Evolutionary conservation across 2,888 invertebrate species (phyloP).

Genomic region (Eurois occulta): DNA sequence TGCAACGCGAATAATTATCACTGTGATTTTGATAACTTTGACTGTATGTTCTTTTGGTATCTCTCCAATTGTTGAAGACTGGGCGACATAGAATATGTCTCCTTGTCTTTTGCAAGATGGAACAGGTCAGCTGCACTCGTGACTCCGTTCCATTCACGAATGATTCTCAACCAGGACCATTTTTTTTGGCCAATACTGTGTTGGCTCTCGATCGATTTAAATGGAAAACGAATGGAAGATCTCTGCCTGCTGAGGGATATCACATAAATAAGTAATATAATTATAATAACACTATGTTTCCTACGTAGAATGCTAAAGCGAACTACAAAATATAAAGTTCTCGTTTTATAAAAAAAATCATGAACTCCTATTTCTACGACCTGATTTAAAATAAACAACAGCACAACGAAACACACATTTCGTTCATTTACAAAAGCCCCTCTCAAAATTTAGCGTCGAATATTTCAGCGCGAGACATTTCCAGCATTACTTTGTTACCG

Average conservation of each 20-base stretch:
- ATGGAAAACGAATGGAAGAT: neutral
- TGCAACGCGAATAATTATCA: neutral
- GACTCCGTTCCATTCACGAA: neutral
- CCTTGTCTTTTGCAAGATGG: neutral
- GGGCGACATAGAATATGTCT: too few species aligned
- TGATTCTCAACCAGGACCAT: neutral
- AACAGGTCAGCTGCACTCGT: neutral
- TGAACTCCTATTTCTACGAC: neutral
- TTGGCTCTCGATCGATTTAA: neutral
- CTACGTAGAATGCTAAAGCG: too few species aligned
- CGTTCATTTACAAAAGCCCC: constrained; percentile 30
- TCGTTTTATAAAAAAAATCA: neutral
- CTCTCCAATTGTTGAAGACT: neutral
- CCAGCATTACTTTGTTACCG: constrained; percentile 37
- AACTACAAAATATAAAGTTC: neutral
- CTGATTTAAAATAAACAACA: constrained; percentile 13
- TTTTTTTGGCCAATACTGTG: neutral
- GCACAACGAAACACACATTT: constrained; percentile 24
- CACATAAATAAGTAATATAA: neutral
- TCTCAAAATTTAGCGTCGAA: constrained; percentile 39
- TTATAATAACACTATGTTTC: neutral
- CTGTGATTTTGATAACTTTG: neutral
- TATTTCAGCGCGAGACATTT: constrained; percentile 50
- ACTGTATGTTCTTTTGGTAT: neutral
- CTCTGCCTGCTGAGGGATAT: neutral